Evolutionary conservation across 2,113 vertebrate genomes (phyloP), one percentile per base, ranked within the genome.

Genomic region (Sitta europaea): DNA sequence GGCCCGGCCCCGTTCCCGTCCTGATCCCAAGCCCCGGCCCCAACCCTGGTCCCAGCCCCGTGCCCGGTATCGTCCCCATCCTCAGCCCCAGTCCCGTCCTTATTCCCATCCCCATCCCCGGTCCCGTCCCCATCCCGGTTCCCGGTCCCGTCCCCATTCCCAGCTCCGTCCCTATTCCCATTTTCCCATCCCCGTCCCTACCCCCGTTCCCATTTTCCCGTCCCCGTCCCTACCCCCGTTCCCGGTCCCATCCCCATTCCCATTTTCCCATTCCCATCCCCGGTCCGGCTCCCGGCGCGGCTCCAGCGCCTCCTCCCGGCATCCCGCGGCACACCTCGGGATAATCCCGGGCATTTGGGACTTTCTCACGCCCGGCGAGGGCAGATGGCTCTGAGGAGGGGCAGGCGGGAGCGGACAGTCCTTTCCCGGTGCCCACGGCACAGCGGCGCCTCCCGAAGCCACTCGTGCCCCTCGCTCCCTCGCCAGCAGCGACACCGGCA

Each of bases 291-390:
- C 58, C 81, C 12, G 25, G 79, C 84, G 75, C 1, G 42, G 67
- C 36, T 0, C 85, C 43, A 95, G 96, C 92, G 91, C 96, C 95
- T 45, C 82, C 97, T 96, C 75, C 90, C 14, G 79, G 93, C 94
- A 9, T 50, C 24, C 61, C 2, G 38, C 27, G 3, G 77, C 53
- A 7, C 25, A 22, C 7, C 58, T 6, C 31, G 36, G 12, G 8
- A 17, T 10, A 9, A 13, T 1, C 58, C 27, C 51, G 0, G 43
- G 4, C 8, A 9, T 18, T 20, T 0, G 57, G 67, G 47, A 3
- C 2, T 12, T 12, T 33, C 10, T 8, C 0, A 10, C 1, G 3
- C 12, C 25, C 45, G 0, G 1, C 1, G 31, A 15, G 9, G 24
- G 1, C 36, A 5, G 40, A 1, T 15, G 0, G 5, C 55, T 10